phyloP scores from a whole-genome alignment of 2,888 invertebrate genomes.

The Apotomis capreana region DNA sequence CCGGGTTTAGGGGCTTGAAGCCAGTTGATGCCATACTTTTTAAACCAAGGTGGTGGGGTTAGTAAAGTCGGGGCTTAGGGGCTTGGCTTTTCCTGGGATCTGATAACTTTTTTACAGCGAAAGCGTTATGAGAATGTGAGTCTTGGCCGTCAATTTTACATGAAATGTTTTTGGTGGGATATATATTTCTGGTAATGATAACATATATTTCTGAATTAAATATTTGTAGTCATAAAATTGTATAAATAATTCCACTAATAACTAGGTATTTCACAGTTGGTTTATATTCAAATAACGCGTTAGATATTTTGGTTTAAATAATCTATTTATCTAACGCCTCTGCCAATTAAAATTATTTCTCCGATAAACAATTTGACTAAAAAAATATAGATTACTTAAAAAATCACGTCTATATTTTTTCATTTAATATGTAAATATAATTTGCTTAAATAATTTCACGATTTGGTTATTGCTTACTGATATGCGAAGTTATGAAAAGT shows the following conservation, averaged over 20 bases:
- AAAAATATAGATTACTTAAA: conserved; percentile 38
- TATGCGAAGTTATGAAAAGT: conserved; percentile 37
- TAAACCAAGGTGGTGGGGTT: too few relatives aligned
- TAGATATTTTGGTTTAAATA: conserved; percentile 18
- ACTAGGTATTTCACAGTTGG: conserved; percentile 7
- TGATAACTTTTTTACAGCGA: too few relatives aligned
- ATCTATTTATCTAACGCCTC: conserved; percentile 19
- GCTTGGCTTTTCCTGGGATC: too few relatives aligned
- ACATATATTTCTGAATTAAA: conserved; percentile 16
- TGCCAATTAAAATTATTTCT: conserved; percentile 13
- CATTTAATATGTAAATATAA: conserved; percentile 37
- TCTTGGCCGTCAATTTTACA: too few relatives aligned
- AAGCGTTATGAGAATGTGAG: too few relatives aligned
- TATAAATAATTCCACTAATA: conserved; percentile 33
- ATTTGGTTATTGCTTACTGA: conserved; percentile 39
- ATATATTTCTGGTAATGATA: too few relatives aligned
- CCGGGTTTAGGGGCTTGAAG: too few relatives aligned
- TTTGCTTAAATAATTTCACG: conserved; percentile 36
- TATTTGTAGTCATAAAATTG: conserved; percentile 14
- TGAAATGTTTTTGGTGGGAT: too few relatives aligned
- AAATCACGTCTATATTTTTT: conserved; percentile 34
- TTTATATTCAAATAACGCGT: conserved; percentile 29
- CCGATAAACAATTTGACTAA: conserved; percentile 33
- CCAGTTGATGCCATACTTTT: too few relatives aligned
- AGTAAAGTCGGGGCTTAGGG: too few relatives aligned